phyloP scores from a whole-genome alignment of 2,797 vertebrate genomes.

The Pogonophryne albipinna region DNA sequence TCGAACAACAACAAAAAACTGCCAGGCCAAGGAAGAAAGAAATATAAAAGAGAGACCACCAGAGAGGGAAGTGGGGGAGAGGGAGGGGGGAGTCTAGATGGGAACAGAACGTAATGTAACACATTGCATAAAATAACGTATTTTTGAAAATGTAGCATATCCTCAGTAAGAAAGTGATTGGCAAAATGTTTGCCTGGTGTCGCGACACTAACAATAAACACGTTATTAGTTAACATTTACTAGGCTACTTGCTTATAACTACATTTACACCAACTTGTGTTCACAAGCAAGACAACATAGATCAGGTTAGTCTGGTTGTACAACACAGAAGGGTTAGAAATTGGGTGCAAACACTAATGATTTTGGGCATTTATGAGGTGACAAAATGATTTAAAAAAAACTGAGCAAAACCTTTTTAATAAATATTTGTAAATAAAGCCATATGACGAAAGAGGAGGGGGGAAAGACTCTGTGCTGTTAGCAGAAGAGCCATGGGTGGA shows the following conservation, averaged over 20 bases:
- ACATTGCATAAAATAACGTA: no score
- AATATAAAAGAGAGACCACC: constrained; percentile 25
- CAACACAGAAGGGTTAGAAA: no score
- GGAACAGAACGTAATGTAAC: not conserved
- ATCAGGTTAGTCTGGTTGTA: no score
- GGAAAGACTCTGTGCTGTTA: no score
- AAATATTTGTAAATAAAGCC: no score
- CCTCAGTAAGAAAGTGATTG: not conserved
- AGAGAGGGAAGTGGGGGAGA: not conserved
- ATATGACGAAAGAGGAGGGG: no score
- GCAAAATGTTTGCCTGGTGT: not conserved
- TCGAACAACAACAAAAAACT: constrained; percentile 45
- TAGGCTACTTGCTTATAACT: not conserved
- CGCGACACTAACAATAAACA: not conserved
- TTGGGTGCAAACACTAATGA: no score
- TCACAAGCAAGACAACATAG: not conserved
- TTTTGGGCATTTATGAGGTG: no score
- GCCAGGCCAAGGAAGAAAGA: constrained; percentile 42
- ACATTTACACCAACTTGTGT: not conserved
- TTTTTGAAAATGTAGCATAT: not conserved
- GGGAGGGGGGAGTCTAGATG: not conserved
- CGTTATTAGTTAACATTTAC: not conserved
- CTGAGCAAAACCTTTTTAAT: no score
- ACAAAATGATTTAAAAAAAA: no score
- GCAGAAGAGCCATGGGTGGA: no score